Evolutionary conservation across 2,797 vertebrate genomes (phyloP).

Genomic region (Australoheros facetus): DNA sequence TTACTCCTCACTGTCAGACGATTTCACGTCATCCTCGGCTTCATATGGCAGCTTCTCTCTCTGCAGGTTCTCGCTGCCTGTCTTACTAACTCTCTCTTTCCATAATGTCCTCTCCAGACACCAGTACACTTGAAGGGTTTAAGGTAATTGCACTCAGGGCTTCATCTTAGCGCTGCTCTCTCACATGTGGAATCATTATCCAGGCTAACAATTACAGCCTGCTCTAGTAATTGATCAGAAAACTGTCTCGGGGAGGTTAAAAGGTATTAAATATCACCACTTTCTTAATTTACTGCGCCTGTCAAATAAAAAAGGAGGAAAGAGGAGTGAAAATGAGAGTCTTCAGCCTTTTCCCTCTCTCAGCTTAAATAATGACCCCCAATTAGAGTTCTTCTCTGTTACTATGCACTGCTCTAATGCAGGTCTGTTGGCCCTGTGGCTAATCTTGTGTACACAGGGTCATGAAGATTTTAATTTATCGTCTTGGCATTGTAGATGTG

Average conservation of each 20-base stretch:
- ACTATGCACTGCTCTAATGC: slow-evolving; percentile 75
- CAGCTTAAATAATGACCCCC: slow-evolving; percentile 81
- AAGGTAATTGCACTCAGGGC: slow-evolving; percentile 81
- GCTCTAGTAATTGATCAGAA: slow-evolving; percentile 84
- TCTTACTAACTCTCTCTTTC: slow-evolving; percentile 60
- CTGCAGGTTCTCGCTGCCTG: slow-evolving; percentile 48
- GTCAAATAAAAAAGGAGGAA: slow-evolving; percentile 79
- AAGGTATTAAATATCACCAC: slow-evolving; percentile 85
- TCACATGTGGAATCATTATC: slow-evolving; percentile 82
- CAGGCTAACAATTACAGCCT: slow-evolving; percentile 83
- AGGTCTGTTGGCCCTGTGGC: slow-evolving; percentile 75
- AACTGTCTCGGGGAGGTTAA: slow-evolving; percentile 82
- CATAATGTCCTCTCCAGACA: slow-evolving; percentile 77
- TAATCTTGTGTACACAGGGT: slow-evolving; percentile 82
- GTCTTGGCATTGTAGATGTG: slow-evolving; percentile 51
- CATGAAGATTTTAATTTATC: slow-evolving; percentile 78
- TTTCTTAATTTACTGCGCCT: slow-evolving; percentile 83
- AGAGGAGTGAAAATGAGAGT: slow-evolving; percentile 78
- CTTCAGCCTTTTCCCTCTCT: slow-evolving; percentile 71
- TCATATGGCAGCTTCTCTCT: slow-evolving; percentile 37
- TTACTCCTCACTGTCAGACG: slow-evolving; percentile 43
- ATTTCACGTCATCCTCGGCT: slow-evolving; percentile 50
- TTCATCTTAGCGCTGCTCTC: slow-evolving; percentile 76
- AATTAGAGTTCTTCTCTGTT: slow-evolving; percentile 79
- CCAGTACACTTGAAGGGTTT: slow-evolving; percentile 79